Evolutionary conservation across 2,888 invertebrate genomes (phyloP), one percentile per base, ranked within the genome.

Genomic region (Xestia ashworthii): DNA sequence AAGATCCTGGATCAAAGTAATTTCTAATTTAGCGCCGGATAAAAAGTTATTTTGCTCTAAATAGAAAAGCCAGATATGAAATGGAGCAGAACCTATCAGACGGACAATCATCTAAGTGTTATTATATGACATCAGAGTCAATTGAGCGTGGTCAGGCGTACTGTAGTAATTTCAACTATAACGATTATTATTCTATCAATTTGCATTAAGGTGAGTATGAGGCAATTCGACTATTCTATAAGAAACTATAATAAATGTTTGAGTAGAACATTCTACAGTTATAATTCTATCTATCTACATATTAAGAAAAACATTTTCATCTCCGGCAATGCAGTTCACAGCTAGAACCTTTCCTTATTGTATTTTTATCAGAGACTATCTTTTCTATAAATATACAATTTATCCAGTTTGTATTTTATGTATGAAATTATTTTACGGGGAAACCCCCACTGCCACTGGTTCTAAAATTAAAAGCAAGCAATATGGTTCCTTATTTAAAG

Each of bases 81-180:
- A 73, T 74, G 44, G 58, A 72, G 53, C 70, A 60, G 46, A 75
- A 66, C 69, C 44, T 55, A 75, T 71, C 70, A n/a, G 53, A 60
- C 53, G 32, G 64, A 32, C 70, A 85, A 64, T 74, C 71, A 58
- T 66, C 73, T 73, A 25, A 14, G 71, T 60, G 50, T 67, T 71
- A 78, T 70, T 67, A 58, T 74, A 71, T 71, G 70, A 68, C 70
- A 74, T 74, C 84, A 72, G 14, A 64, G 71, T 58, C 82, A 83
- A 83, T 83, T 83, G 83, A 58, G 48, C 77, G 46, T 38, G 48
- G 65, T 38, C 70, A 41, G 41, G 32, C 66, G 71, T 72, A 83
- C 81, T 85, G 82, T 83, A 41, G 58, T 58, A 22, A 76, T 73
- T 76, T 76, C 46, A 72, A 62, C 50, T 58, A 53, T 22, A 71